Percentiles rank a stretch among this genome's conserved stretches.
Evolutionary conservation across 2,888 invertebrate species (phyloP).

Genomic region (Chrysina gloriosa): DNA sequence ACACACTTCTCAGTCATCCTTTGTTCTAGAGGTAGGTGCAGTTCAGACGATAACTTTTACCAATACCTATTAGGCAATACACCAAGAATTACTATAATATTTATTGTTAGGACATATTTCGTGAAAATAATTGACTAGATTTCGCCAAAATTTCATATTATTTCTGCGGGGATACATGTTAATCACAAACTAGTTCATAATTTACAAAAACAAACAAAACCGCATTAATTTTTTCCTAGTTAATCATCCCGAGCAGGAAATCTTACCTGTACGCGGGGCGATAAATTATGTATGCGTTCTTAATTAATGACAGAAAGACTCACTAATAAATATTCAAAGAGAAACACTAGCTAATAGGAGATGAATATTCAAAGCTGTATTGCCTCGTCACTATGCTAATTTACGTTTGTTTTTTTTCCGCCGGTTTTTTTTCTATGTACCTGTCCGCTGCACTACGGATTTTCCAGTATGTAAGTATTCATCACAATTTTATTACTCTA

Average conservation of each 20-base stretch:
- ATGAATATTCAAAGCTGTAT: conserved; percentile 21
- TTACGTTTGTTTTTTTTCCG: conserved; percentile 8
- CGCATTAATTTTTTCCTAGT: background rate
- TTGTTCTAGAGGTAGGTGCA: no score
- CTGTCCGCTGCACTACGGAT: conserved; percentile 29
- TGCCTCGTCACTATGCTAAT: conserved; percentile 37
- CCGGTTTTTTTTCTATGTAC: conserved; percentile 41
- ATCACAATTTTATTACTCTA: conserved; percentile 41
- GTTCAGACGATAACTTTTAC: no score
- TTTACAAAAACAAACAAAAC: background rate
- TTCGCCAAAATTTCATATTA: no score
- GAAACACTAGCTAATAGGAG: conserved; percentile 11
- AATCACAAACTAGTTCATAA: background rate
- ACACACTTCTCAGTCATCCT: no score
- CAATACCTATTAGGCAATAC: no score
- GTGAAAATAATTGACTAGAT: no score
- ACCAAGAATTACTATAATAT: no score
- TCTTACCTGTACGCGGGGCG: conserved; percentile 1
- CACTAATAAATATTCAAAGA: conserved; percentile 27
- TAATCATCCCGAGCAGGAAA: background rate
- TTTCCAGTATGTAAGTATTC: conserved; percentile 46
- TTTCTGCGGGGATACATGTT: no score
- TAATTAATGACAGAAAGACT: conserved; percentile 17
- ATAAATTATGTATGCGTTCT: conserved; percentile 16
- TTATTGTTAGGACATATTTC: no score